These are phyloP conservation scores for Sebastes iracundus DNA, from an alignment of 2,797 vertebrate species.

Conservation along the genomic window DNA sequence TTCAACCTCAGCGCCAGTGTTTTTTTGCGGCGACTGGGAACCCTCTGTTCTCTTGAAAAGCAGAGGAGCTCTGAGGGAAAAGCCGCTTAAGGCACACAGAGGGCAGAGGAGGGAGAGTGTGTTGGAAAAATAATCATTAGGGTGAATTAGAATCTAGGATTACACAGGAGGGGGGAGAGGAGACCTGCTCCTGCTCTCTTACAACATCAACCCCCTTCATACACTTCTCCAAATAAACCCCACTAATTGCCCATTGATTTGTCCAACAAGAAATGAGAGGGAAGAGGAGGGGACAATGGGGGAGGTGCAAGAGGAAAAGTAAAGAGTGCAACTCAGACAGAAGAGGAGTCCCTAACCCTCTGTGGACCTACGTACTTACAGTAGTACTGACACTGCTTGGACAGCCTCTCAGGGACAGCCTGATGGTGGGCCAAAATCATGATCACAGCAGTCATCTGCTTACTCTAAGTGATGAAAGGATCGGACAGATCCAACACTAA, in stretches of 20 bases:
- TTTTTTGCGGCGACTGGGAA: conserved; percentile 34
- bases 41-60: conserved; percentile 55
- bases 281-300: conserved; percentile 3
- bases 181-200: conserved; percentile 54
- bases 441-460: conserved; percentile 26
- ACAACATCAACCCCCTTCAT: conserved; percentile 36
- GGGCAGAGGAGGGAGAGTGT: conserved; percentile 55
- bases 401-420: conserved; percentile 3
- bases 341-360: conserved; percentile 17
- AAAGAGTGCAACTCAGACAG: not conserved
- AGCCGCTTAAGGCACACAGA: conserved; percentile 62
- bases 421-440: conserved; percentile 22
- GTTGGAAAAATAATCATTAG: conserved; percentile 82
- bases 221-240: conserved; percentile 72
- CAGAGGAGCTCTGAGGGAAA: conserved; percentile 55
- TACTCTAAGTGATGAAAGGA: conserved; percentile 30
- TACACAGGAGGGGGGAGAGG: conserved; percentile 50
- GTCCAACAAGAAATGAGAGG: conserved; percentile 37
- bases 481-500: conserved; percentile 35
- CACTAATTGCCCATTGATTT: conserved; percentile 69
- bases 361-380: conserved; percentile 3
- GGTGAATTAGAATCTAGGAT: conserved; percentile 80
- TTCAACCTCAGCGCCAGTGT: conserved; percentile 11
- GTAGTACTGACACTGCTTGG: conserved; percentile 12
- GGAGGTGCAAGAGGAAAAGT: not conserved